These are phyloP conservation scores for Callorhinus ursinus DNA, from an alignment of 2,113 vertebrate species.

Conservation along the genomic window DNA sequence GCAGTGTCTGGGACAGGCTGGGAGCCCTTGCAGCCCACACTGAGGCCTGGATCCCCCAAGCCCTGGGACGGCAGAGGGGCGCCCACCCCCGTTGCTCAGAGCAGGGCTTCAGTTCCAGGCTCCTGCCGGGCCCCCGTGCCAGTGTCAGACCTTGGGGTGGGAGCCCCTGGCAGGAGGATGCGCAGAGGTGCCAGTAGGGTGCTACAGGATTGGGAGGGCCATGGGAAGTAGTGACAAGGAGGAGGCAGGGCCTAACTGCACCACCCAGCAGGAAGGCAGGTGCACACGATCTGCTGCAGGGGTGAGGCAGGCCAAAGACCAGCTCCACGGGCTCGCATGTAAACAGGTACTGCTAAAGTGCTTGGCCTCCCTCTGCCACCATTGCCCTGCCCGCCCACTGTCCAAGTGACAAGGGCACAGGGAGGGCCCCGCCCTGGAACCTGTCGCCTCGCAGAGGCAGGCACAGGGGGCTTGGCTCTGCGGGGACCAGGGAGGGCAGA, in stretches of 20 bases:
- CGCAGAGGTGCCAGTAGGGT: fast-evolving
- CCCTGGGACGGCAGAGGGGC: neutral
- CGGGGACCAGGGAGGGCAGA: neutral
- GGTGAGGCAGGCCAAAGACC: neutral
- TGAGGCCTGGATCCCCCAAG: neutral
- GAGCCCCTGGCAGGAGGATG: neutral
- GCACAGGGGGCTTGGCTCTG: neutral
- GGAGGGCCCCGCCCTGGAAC: neutral
- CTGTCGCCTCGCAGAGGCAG: neutral
- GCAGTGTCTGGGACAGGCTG: neutral
- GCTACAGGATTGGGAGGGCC: neutral
- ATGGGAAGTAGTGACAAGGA: neutral
- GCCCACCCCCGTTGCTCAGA: neutral
- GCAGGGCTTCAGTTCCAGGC: neutral
- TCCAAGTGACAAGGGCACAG: fast-evolving
- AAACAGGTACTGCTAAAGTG: constrained; percentile 76
- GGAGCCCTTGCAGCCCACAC: neutral
- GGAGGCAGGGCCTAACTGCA: neutral
- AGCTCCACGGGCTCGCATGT: neutral
- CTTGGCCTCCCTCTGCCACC: neutral
- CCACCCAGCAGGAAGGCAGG: neutral
- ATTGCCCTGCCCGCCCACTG: fast-evolving
- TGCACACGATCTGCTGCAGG: neutral
- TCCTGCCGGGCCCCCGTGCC: neutral
- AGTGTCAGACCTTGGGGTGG: neutral